Evolutionary conservation across 2,113 vertebrate genomes (phyloP).

Genomic region (Gorsachius goisagi): DNA sequence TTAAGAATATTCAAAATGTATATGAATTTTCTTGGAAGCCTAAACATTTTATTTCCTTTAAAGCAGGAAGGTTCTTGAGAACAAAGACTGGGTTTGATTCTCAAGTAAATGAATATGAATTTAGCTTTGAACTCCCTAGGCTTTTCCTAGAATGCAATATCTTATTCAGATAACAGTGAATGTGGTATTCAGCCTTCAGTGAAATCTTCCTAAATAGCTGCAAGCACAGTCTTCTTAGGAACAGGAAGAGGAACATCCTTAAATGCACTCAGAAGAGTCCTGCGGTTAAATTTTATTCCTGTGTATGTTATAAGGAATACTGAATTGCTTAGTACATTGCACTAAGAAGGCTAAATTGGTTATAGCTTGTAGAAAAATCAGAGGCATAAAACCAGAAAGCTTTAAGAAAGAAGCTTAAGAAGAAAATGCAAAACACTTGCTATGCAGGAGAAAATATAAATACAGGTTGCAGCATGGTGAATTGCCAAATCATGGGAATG

Average conservation of each 20-base stretch:
- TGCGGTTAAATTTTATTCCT: neutral
- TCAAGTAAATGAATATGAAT: neutral
- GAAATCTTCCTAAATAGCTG: neutral
- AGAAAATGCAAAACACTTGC: neutral
- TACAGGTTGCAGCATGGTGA: neutral
- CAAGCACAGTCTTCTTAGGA: neutral
- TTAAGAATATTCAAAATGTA: neutral
- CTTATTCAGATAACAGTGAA: neutral
- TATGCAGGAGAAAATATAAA: neutral
- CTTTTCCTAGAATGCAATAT: neutral
- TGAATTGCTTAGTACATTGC: neutral
- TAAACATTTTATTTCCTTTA: neutral
- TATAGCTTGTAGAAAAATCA: neutral
- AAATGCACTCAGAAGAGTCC: neutral
- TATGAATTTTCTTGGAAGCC: neutral
- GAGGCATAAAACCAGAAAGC: neutral
- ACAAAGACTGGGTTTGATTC: neutral
- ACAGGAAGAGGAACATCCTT: neutral
- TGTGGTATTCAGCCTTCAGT: neutral
- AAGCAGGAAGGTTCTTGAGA: neutral
- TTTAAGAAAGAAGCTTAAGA: neutral
- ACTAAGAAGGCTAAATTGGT: neutral
- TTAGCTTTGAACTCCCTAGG: neutral
- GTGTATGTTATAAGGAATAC: neutral
- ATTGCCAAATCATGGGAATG: neutral